These are phyloP conservation scores for Monochamus saltuarius DNA, from an alignment of 1,140 invertebrate genomes.

Conservation along the genomic window DNA sequence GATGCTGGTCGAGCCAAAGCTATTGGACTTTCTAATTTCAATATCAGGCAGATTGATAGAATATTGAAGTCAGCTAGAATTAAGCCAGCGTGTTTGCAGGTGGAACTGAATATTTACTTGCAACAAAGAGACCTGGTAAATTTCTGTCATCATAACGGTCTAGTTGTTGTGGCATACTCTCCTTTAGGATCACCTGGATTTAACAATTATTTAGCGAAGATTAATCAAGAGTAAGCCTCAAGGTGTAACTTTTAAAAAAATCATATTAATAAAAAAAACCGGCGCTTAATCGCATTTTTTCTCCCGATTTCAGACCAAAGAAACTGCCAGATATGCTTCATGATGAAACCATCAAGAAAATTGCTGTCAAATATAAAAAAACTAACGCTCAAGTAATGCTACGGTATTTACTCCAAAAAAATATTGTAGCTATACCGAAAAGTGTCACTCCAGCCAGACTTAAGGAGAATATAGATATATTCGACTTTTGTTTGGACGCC, in stretches of 20 bases:
- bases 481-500: slow-evolving; percentile 61
- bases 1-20: slow-evolving; percentile 64
- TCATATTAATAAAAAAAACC: too few species aligned
- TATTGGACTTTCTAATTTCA: slow-evolving; percentile 83
- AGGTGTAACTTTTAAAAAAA: too few species aligned
- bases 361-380: slow-evolving; percentile 69
- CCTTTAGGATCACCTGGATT: slow-evolving; percentile 73
- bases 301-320: slow-evolving; percentile 49
- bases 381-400: slow-evolving; percentile 78
- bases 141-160: slow-evolving; percentile 71
- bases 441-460: slow-evolving; percentile 73
- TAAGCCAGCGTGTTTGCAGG: slow-evolving; percentile 70
- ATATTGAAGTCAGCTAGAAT: slow-evolving; percentile 66
- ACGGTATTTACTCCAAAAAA: slow-evolving; percentile 71
- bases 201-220: too few species aligned
- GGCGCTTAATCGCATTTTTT: too few species aligned
- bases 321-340: slow-evolving; percentile 68
- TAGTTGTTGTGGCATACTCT: slow-evolving; percentile 79
- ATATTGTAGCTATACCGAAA: slow-evolving; percentile 82
- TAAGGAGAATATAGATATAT: slow-evolving; percentile 64
- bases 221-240: too few species aligned
- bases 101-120: slow-evolving; percentile 81
- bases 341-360: slow-evolving; percentile 65
- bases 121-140: slow-evolving; percentile 75
- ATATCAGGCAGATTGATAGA: slow-evolving; percentile 65